These are phyloP conservation scores for Eulacestoma nigropectus DNA, from an alignment of 2,113 vertebrate species.

Conservation along the genomic window DNA sequence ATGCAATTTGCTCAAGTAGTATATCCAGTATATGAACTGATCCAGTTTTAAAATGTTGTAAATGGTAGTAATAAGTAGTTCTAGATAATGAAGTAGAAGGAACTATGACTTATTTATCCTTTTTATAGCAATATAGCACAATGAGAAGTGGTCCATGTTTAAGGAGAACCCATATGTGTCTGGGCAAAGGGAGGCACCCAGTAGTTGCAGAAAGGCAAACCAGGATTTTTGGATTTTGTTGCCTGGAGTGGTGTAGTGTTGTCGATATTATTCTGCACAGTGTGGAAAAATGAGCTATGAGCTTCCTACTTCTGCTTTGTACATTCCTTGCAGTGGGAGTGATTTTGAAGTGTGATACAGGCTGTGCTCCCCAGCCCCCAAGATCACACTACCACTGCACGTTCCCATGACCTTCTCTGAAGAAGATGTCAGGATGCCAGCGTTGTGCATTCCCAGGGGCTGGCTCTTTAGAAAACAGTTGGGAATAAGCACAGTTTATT, in stretches of 20 bases:
- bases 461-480: neutral
- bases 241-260: neutral
- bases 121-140: neutral
- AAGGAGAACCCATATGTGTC: neutral
- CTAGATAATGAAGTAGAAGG: neutral
- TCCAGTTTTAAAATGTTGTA: neutral
- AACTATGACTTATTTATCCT: neutral
- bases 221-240: neutral
- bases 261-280: neutral
- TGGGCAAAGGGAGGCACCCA: neutral
- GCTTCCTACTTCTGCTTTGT: neutral
- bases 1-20: neutral
- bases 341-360: neutral
- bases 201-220: neutral
- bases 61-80: neutral
- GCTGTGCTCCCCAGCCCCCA: rapidly evolving
- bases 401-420: neutral
- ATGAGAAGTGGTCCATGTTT: rapidly evolving
- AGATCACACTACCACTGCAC: neutral
- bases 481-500: neutral
- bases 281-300: neutral
- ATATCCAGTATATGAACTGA: neutral
- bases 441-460: rapidly evolving
- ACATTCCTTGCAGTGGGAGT: neutral
- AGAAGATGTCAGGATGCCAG: neutral